A percentile compares a stretch with the other conserved stretches of the same genome.
Evolutionary conservation across 2,113 vertebrate genomes (phyloP).

Genomic region (Pithys albifrons): DNA sequence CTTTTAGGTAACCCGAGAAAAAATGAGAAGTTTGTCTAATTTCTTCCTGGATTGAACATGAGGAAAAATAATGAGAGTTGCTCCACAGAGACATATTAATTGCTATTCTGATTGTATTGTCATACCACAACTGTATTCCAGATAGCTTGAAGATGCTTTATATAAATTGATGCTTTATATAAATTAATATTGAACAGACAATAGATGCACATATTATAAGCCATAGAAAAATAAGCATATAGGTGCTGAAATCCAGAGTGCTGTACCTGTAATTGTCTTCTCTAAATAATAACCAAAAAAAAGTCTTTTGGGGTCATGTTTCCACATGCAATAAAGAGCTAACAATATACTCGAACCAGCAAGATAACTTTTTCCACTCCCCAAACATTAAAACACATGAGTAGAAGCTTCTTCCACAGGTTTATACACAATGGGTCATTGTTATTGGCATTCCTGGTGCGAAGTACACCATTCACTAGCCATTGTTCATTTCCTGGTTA

Average conservation of each 20-base stretch:
- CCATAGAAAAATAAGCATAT: neutral
- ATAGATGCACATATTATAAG: neutral
- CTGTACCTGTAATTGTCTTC: neutral
- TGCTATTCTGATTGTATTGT: neutral
- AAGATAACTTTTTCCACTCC: rapidly evolving
- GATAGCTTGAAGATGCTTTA: neutral
- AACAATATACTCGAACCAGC: neutral
- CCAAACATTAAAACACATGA: neutral
- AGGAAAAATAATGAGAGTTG: neutral
- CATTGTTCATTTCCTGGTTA: neutral
- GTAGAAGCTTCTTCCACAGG: neutral
- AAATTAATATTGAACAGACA: neutral
- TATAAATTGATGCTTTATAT: neutral
- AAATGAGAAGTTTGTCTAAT: neutral
- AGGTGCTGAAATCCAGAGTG: neutral
- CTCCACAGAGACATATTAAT: neutral
- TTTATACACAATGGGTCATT: neutral
- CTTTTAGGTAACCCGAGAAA: neutral
- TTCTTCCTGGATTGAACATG: neutral
- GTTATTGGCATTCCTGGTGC: neutral
- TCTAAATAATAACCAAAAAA: neutral
- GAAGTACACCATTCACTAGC: neutral
- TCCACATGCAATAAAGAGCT: neutral
- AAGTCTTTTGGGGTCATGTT: neutral
- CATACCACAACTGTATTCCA: neutral